Conservation (phyloP, 2,888 invertebrate genomes). For the Petrolisthes cinctipes region DNA sequence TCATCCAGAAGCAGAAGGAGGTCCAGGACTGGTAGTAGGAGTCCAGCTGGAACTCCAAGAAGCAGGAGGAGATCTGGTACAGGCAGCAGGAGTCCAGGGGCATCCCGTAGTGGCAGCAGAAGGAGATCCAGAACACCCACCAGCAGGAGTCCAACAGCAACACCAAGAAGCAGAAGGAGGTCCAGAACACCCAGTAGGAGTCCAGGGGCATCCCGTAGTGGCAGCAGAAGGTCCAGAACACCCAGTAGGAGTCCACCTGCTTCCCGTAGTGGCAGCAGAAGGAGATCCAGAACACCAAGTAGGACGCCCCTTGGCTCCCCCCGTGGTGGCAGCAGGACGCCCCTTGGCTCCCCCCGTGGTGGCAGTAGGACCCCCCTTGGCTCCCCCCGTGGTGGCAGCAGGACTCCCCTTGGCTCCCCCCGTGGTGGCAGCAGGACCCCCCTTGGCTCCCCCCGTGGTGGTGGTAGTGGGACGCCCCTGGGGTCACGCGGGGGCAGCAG, state of each 20-base stretch:
- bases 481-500: slow-evolving; percentile 30
- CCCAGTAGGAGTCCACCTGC: slow-evolving; percentile 17
- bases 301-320: background rate
- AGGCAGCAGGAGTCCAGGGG: slow-evolving; percentile 19
- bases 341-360: background rate
- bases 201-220: slow-evolving; percentile 22
- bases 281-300: slow-evolving; percentile 1
- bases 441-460: background rate
- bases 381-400: slow-evolving; percentile 29
- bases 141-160: slow-evolving; percentile 31
- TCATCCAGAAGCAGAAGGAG: background rate
- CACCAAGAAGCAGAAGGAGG: slow-evolving; percentile 14
- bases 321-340: slow-evolving; percentile 36
- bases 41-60: slow-evolving; percentile 1
- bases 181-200: slow-evolving; percentile 12
- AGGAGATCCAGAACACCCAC: slow-evolving; percentile 26
- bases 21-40: slow-evolving; percentile 20
- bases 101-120: slow-evolving; percentile 34
- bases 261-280: background rate
- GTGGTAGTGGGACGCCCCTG: slow-evolving; percentile 36
- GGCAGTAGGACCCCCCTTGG: slow-evolving; percentile 40
- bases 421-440: slow-evolving; percentile 37
- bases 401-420: slow-evolving; percentile 24
- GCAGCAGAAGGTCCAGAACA: slow-evolving; percentile 24
- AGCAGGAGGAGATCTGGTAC: slow-evolving; percentile 33